Evolutionary conservation across 2,113 vertebrate species (phyloP).

Genomic region (Xiphophorus maculatus): DNA sequence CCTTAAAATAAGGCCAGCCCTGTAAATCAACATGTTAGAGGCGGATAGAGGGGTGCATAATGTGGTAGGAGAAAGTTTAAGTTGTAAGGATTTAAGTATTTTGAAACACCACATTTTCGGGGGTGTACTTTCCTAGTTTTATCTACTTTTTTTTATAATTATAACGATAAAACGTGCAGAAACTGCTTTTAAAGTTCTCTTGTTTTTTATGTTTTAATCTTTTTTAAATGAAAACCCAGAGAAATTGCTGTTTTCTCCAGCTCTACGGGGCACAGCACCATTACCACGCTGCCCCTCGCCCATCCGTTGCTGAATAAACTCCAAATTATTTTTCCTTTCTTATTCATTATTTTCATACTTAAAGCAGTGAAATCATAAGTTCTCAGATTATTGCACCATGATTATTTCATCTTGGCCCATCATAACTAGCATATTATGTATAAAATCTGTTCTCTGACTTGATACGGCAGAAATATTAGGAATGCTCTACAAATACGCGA

Average conservation of each 20-base stretch:
- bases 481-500: background rate
- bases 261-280: background rate
- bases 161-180: background rate
- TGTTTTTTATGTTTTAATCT: no score
- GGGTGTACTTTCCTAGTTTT: no score
- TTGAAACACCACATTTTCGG: no score
- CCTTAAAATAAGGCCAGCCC: constrained; percentile 30
- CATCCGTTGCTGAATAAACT: background rate
- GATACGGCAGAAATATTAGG: background rate
- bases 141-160: background rate
- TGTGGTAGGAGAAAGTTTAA: background rate
- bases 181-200: background rate
- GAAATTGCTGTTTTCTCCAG: background rate
- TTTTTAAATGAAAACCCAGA: no score
- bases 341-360: background rate
- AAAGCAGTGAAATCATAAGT: background rate
- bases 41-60: constrained; percentile 13
- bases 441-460: background rate
- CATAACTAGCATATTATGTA: background rate
- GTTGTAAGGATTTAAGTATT: background rate
- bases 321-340: background rate
- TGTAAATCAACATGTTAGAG: constrained; percentile 37
- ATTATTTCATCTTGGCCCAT: background rate
- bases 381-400: background rate
- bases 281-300: background rate